Evolutionary conservation across 2,888 invertebrate species (phyloP).

Genomic region (Griposia aprilina): DNA sequence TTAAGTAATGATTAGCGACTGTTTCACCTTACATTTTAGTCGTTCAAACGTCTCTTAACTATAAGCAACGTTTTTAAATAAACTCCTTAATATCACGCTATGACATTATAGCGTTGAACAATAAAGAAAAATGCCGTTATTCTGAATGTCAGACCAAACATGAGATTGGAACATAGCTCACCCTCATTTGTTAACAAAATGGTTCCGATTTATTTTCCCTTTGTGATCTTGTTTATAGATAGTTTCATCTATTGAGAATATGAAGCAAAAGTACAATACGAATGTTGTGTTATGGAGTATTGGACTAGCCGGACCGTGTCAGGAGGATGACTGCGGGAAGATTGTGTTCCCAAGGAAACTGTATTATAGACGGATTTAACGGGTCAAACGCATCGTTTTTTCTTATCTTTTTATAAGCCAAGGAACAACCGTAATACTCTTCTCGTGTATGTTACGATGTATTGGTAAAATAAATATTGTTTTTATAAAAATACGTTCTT

Average conservation of each 20-base stretch:
- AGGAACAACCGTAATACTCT: conserved; percentile 32
- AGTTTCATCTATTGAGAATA: conserved; percentile 77
- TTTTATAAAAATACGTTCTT: conserved; percentile 17
- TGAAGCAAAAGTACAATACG: conserved; percentile 69
- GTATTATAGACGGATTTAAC: conserved; percentile 52
- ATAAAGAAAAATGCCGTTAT: conserved; percentile 71
- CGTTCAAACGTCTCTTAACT: too few relatives aligned
- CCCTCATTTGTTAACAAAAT: conserved; percentile 83
- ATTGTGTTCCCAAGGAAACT: conserved; percentile 43
- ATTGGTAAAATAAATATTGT: conserved; percentile 27
- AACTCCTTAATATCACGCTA: conserved; percentile 41
- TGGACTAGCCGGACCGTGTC: conserved; percentile 45
- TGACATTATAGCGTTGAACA: conserved; percentile 66
- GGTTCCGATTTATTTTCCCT: conserved; percentile 80
- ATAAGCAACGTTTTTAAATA: too few relatives aligned
- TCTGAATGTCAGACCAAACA: conserved; percentile 74
- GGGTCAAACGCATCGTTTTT: conserved; percentile 46
- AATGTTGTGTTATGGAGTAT: conserved; percentile 60
- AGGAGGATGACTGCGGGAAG: conserved; percentile 27
- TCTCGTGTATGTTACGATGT: conserved; percentile 20
- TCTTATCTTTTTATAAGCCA: conserved; percentile 41
- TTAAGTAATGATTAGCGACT: too few relatives aligned
- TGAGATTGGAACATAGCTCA: conserved; percentile 79
- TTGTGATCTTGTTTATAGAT: conserved; percentile 78
- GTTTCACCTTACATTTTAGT: too few relatives aligned